Conservation (phyloP, 2,888 invertebrate species). For the Euplagia quadripunctaria region DNA sequence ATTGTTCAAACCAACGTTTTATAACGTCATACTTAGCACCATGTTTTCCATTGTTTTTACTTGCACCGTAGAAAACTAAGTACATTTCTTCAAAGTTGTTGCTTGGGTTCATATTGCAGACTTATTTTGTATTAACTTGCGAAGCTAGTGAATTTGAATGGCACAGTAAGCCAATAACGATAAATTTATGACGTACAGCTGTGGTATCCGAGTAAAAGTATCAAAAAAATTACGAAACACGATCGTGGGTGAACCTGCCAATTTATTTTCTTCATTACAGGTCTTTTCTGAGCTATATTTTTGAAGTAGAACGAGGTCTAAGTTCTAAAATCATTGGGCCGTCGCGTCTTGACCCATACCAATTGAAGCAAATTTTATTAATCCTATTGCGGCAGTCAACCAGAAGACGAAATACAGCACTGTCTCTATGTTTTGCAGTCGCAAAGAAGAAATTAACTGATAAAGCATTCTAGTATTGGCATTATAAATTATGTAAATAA, state of each 20-base stretch:
- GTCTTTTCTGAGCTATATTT: background rate
- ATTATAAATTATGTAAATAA: background rate
- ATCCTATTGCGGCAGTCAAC: background rate
- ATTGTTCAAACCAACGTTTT: slow-evolving; percentile 13
- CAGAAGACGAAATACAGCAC: slow-evolving; percentile 2
- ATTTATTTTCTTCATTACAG: background rate
- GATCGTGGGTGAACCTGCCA: background rate
- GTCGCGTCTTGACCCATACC: background rate
- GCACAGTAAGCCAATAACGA: background rate
- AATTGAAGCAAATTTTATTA: background rate
- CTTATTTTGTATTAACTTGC: background rate
- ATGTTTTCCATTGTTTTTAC: background rate
- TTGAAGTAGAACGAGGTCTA: background rate
- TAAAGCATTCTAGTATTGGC: background rate
- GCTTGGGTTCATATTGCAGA: background rate
- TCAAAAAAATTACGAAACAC: background rate
- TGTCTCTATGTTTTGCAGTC: background rate
- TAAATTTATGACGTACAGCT: background rate
- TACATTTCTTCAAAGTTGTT: slow-evolving; percentile 14
- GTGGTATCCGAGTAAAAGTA: background rate
- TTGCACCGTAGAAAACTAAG: slow-evolving; percentile 15
- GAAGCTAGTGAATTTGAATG: background rate
- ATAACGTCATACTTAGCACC: slow-evolving; percentile 16
- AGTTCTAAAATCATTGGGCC: background rate
- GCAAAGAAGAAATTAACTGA: background rate